Base-by-base conservation (phyloP, 2,113 vertebrate species). In the Rhipidura dahli region DNA sequence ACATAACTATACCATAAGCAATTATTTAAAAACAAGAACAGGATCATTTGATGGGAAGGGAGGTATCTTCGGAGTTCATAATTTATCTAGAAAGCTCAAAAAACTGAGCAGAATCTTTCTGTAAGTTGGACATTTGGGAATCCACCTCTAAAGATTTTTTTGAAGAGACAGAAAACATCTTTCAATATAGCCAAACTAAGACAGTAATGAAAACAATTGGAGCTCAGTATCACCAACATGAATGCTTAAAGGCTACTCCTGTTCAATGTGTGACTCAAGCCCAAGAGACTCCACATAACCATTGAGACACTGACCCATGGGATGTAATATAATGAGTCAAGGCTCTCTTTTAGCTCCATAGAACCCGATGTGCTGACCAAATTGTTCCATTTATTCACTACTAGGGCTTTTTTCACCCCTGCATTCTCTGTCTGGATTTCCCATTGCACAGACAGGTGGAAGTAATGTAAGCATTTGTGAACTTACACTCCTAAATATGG, bases 331-430 rank as follows among this genome's bases (percentile, higher is more conserved):
- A 78, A 49, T 4, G 15, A 89, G 19, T 40, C n/a, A 75, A 84
- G 20, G 10, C 11, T 26, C 20, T 66, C 21, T 68, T 50, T 51
- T 54, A 87, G 66, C 3, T 13, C 11, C 27, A n/a, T 1, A 8
- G 53, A 90, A 64, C 22, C 33, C 31, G 39, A 30, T 18, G 73
- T 0, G 0, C 51, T 73, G 50, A 59, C 14, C 30, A 64, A 18
- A 28, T 33, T 49, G 2, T 35, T 81, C 20, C 18, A 51, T 66
- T 44, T 83, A 11, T 18, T 60, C 47, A 15, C 31, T 61, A 10
- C 11, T 35, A 13, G 2, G 8, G 2, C 0, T 40, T 45, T 35
- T 50, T 54, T 9, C 10, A 81, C 3, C 0, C 2, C 18, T 72
- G 56, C 51, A 40, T 44, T 66, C 24, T 57, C 28, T 20, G 28